Conservation (phyloP, 1,140 invertebrate species). For the Grapholita molesta region DNA sequence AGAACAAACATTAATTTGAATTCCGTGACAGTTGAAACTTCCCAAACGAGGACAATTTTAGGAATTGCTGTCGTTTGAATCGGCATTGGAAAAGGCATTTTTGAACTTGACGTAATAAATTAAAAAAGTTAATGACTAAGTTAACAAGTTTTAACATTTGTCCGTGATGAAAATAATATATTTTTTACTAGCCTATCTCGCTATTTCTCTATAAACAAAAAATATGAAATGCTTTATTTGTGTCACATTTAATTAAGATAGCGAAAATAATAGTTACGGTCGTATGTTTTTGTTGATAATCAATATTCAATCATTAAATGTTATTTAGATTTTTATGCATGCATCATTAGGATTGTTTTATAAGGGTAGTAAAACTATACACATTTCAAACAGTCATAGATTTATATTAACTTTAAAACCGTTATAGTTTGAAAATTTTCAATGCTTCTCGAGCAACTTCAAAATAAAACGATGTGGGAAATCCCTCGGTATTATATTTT, state of each 20-base stretch:
- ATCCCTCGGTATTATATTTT: no score
- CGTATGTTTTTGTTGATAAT: no score
- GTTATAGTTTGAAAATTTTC: neutral
- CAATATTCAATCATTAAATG: no score
- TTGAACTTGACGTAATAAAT: constrained; percentile 75
- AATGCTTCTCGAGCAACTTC: neutral
- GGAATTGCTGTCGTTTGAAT: constrained; percentile 71
- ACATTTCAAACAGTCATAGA: neutral
- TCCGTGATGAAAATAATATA: constrained; percentile 62
- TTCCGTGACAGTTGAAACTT: constrained; percentile 72
- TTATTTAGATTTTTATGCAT: no score
- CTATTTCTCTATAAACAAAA: no score
- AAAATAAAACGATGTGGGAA: no score
- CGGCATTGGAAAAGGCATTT: constrained; percentile 63
- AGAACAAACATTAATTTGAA: constrained; percentile 75
- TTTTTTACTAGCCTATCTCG: constrained; percentile 32
- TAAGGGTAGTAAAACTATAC: neutral
- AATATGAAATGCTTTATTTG: no score
- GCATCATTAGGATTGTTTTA: no score
- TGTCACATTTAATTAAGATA: no score
- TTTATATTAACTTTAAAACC: neutral
- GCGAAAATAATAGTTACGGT: no score
- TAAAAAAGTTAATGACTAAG: constrained; percentile 76
- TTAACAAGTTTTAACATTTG: constrained; percentile 75
- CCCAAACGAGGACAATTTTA: constrained; percentile 69